These are phyloP conservation scores for Taeniopygia guttata DNA, from an alignment of 2,797 vertebrate species.

Conservation along the genomic window DNA sequence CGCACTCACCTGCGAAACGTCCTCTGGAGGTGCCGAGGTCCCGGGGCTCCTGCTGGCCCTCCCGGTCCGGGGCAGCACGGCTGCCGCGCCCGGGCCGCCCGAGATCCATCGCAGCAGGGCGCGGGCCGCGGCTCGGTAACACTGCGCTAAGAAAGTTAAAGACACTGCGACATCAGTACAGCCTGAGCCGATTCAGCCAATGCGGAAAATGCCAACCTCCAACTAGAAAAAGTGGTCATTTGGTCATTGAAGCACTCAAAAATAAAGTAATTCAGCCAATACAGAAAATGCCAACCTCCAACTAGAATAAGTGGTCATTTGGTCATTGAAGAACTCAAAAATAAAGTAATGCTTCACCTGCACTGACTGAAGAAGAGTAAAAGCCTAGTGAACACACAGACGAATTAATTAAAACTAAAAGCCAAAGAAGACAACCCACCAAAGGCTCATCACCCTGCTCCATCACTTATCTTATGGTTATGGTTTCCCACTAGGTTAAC, in stretches of 20 bases:
- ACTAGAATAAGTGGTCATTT: no score
- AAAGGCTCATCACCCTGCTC: not conserved
- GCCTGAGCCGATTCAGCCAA: not conserved
- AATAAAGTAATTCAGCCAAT: not conserved
- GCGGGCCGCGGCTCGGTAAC: not conserved
- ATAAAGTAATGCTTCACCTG: not conserved
- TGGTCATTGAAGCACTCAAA: not conserved
- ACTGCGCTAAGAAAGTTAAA: not conserved
- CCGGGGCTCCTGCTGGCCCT: not conserved
- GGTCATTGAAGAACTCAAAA: not conserved
- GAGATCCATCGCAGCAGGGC: not conserved
- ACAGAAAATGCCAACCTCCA: no score
- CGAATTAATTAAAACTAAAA: not conserved
- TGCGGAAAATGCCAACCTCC: not conserved
- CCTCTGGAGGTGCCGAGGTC: not conserved
- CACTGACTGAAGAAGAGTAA: not conserved
- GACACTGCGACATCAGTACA: not conserved
- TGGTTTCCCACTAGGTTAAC: not conserved
- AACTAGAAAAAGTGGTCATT: rapidly evolving
- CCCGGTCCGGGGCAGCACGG: no score
- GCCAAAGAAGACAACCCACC: not conserved
- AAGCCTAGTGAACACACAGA: not conserved
- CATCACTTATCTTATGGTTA: not conserved
- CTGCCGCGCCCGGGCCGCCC: not conserved
- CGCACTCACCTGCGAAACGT: not conserved